Evolutionary conservation across 2,113 vertebrate species (phyloP).

Genomic region (Lamprotornis superbus): DNA sequence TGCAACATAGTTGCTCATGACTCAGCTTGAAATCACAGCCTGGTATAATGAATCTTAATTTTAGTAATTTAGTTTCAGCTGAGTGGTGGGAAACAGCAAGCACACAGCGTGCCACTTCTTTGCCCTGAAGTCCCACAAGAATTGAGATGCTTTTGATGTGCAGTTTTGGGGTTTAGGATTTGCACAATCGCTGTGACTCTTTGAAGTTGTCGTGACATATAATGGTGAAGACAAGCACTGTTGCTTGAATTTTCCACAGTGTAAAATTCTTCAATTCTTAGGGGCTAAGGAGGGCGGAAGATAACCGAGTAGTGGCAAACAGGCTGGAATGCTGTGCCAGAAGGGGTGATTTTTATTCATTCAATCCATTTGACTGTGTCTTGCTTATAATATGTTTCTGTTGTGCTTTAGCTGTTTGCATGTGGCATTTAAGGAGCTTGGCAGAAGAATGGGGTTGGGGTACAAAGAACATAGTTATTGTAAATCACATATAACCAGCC

Average conservation of each 20-base stretch:
- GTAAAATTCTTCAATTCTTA: neutral
- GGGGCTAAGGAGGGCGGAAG: neutral
- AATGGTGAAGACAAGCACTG: neutral
- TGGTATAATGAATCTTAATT: neutral
- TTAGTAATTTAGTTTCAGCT: neutral
- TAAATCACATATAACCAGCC: neutral
- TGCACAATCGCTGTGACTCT: accelerated
- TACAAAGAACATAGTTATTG: neutral
- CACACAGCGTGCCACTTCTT: neutral
- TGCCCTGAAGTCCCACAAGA: neutral
- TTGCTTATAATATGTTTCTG: neutral
- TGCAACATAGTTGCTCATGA: neutral
- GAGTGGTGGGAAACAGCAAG: neutral
- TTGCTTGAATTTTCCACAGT: neutral
- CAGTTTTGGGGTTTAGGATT: neutral
- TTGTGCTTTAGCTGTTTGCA: neutral
- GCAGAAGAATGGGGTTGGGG: neutral
- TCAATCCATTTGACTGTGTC: neutral
- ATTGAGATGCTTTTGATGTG: neutral
- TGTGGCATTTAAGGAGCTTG: neutral
- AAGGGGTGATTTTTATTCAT: neutral
- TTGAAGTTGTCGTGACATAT: neutral
- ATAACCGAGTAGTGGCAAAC: neutral
- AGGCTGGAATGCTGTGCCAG: neutral
- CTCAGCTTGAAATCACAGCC: neutral